Percentiles rank a stretch among this genome's conserved stretches.
These are phyloP conservation scores for Cyphomyrmex costatus DNA, from an alignment of 1,140 invertebrate species.

Conservation along the genomic window DNA sequence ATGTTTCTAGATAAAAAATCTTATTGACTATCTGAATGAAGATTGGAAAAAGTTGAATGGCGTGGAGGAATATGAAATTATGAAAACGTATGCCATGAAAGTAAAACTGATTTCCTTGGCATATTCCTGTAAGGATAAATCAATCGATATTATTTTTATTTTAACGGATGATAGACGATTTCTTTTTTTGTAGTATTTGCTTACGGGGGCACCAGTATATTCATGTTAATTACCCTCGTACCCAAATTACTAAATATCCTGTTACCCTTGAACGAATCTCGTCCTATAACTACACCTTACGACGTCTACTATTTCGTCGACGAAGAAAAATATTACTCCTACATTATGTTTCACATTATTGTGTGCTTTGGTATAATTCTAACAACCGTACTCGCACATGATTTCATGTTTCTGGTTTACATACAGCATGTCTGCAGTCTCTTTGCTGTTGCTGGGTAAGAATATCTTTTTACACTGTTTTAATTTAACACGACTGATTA, in stretches of 20 bases:
- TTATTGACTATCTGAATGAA: not conserved
- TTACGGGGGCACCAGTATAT: accelerated
- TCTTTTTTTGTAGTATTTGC: constrained; percentile 7
- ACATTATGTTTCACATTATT: not conserved
- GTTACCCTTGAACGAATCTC: not conserved
- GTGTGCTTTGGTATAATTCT: too few relatives aligned
- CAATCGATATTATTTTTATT: not conserved
- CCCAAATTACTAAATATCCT: not conserved
- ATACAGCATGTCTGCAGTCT: constrained; percentile 12
- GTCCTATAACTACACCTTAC: not conserved
- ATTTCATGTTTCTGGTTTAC: not conserved
- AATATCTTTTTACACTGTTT: not conserved
- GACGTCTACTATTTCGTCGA: not conserved
- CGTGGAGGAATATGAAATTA: constrained; percentile 22
- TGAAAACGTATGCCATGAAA: not conserved
- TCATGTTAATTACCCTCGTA: not conserved
- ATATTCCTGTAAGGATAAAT: not conserved
- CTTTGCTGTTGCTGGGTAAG: constrained; percentile 19
- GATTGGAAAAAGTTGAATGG: not conserved
- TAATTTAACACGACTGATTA: not conserved
- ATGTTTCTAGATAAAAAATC: constrained; percentile 22
- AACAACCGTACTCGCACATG: not conserved
- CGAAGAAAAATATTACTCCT: not conserved
- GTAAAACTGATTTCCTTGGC: not conserved
- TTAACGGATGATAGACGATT: not conserved